Evolutionary conservation across 2,113 vertebrate genomes (phyloP).

Genomic region (Eudyptes chrysolophus): DNA sequence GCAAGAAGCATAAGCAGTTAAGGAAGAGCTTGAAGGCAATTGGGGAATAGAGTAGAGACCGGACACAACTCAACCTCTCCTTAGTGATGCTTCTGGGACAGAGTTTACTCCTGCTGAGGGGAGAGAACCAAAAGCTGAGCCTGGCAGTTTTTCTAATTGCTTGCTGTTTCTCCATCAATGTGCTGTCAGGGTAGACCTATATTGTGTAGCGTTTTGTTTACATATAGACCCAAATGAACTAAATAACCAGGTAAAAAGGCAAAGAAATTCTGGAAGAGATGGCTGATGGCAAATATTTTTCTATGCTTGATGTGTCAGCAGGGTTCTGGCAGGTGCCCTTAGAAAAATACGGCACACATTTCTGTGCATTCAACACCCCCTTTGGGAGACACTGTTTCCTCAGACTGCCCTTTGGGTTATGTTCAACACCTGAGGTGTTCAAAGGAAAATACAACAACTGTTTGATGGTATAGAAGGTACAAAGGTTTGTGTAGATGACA

Average conservation of each 20-base stretch:
- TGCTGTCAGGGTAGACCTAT: background rate
- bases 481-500: background rate
- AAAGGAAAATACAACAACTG: background rate
- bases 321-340: constrained; percentile 46
- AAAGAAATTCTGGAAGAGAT: background rate
- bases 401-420: constrained; percentile 3
- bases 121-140: background rate
- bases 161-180: background rate
- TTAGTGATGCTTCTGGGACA: background rate
- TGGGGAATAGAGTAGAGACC: background rate
- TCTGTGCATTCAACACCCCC: background rate
- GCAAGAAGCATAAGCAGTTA: background rate
- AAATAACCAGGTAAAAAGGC: background rate
- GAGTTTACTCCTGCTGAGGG: background rate
- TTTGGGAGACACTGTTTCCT: constrained; percentile 15
- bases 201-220: background rate
- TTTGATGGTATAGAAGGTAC: background rate
- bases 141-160: background rate
- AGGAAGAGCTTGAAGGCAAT: background rate
- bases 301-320: constrained; percentile 25
- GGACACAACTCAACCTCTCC: background rate
- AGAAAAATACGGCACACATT: constrained; percentile 27
- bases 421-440: constrained; percentile 11
- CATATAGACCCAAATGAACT: background rate
- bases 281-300: constrained; percentile 44